These are phyloP conservation scores for Morpho deidamia DNA, from an alignment of 2,888 invertebrate species.

Conservation along the genomic window DNA sequence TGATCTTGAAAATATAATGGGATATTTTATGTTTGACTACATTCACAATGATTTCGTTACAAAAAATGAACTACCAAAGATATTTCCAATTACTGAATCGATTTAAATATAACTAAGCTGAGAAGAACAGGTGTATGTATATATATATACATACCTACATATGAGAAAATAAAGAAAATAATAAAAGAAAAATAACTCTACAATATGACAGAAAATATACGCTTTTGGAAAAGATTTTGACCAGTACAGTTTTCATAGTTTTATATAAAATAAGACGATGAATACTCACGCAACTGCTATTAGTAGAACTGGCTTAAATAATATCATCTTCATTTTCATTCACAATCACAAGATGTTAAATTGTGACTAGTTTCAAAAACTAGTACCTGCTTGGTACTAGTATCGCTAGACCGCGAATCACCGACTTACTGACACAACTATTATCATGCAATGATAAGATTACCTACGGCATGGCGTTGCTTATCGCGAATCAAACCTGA, in stretches of 20 bases:
- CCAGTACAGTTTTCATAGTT: too few relatives aligned
- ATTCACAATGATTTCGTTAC: not conserved
- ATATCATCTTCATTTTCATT: conserved; percentile 55
- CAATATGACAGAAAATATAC: too few relatives aligned
- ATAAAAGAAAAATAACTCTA: too few relatives aligned
- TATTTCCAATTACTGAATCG: too few relatives aligned
- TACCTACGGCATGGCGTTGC: conserved; percentile 62
- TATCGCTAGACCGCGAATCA: conserved; percentile 56
- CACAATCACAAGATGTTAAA: conserved; percentile 5
- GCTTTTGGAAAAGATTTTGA: too few relatives aligned
- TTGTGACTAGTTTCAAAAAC: conserved; percentile 48
- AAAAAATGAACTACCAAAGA: not conserved
- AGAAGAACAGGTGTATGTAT: too few relatives aligned
- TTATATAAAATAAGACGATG: too few relatives aligned
- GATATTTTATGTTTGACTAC: too few relatives aligned
- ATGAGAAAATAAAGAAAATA: too few relatives aligned
- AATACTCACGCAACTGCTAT: conserved; percentile 57
- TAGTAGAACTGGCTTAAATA: conserved; percentile 47
- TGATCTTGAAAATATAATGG: conserved; percentile 12
- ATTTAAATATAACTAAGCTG: too few relatives aligned
- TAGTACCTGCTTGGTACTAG: conserved; percentile 54
- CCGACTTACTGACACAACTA: conserved; percentile 76
- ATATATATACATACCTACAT: too few relatives aligned
- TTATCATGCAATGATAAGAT: conserved; percentile 76
- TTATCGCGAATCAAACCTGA: conserved; percentile 72